phyloP scores from a whole-genome alignment of 2,888 invertebrate species.

The Spatulosminthurus flaviceps region DNA sequence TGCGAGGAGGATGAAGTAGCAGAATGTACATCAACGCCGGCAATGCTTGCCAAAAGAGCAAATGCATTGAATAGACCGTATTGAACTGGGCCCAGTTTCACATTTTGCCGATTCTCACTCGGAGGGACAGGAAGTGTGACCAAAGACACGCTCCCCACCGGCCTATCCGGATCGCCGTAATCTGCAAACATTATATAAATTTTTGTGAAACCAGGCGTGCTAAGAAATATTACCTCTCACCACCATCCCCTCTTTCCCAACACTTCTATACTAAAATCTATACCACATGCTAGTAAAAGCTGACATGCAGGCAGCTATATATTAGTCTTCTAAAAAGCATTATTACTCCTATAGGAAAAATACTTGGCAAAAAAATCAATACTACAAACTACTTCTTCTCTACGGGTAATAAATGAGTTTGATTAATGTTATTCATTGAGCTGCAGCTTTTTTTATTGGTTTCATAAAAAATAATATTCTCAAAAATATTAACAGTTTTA shows the following conservation, averaged over 20 bases:
- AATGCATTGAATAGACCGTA: slow-evolving; percentile 85
- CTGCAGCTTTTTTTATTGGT: neutral
- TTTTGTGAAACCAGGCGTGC: neutral
- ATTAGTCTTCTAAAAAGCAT: too few species aligned
- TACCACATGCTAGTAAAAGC: too few species aligned
- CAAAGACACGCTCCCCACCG: slow-evolving; percentile 2
- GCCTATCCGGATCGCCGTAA: slow-evolving; percentile 49
- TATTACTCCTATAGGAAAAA: too few species aligned
- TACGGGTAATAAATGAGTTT: too few species aligned
- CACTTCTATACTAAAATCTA: too few species aligned
- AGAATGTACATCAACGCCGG: slow-evolving; percentile 83
- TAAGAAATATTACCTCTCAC: neutral
- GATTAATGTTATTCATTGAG: too few species aligned
- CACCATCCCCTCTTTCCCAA: too few species aligned
- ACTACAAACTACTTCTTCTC: too few species aligned
- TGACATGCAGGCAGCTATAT: too few species aligned
- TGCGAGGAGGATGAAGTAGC: slow-evolving; percentile 66
- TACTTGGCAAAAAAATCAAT: too few species aligned
- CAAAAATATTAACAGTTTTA: too few species aligned
- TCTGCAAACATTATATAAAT: slow-evolving; percentile 43
- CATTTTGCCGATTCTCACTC: slow-evolving; percentile 26
- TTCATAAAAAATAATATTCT: too few species aligned
- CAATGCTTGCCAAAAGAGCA: slow-evolving; percentile 87
- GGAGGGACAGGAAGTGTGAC: neutral
- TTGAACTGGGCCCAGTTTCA: slow-evolving; percentile 68